phyloP scores from a whole-genome alignment of 2,113 vertebrate genomes.

The Neotragus pygmaeus region DNA sequence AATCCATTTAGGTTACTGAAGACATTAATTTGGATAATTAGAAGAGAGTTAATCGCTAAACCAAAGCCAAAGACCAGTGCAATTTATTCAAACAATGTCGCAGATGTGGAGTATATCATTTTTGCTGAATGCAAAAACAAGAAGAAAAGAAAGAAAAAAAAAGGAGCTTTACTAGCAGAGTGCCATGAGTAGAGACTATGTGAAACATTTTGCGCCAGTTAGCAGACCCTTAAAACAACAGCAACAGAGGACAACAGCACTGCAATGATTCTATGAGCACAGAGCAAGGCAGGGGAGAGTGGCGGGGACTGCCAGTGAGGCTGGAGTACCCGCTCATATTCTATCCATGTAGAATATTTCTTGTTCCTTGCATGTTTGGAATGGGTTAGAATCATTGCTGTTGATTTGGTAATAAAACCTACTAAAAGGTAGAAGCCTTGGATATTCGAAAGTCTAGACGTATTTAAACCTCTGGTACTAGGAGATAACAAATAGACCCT shows the following conservation, averaged over 20 bases:
- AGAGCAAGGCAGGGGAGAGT: constrained; percentile 69
- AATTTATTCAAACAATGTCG: neutral
- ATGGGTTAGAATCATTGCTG: constrained; percentile 85
- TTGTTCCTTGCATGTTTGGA: constrained; percentile 78
- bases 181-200: neutral
- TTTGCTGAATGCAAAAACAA: constrained; percentile 46
- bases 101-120: constrained; percentile 52
- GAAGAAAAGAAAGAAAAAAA: neutral
- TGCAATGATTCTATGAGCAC: constrained; percentile 85
- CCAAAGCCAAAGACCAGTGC: constrained; percentile 32
- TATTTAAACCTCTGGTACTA: constrained; percentile 52
- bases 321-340: constrained; percentile 81
- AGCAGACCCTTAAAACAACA: constrained; percentile 81
- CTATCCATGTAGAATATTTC: constrained; percentile 84
- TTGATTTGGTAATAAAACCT: constrained; percentile 72
- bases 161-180: constrained; percentile 27
- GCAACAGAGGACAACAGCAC: constrained; percentile 78
- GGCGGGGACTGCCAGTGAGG: constrained; percentile 58
- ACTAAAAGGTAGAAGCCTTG: constrained; percentile 71
- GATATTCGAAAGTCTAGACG: constrained; percentile 63
- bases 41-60: constrained; percentile 46
- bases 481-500: constrained; percentile 44
- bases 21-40: constrained; percentile 51
- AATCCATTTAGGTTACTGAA: constrained; percentile 40
- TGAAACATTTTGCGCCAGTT: constrained; percentile 24